Conservation (phyloP, 2,888 invertebrate genomes). For the Aphodius sticticus region DNA sequence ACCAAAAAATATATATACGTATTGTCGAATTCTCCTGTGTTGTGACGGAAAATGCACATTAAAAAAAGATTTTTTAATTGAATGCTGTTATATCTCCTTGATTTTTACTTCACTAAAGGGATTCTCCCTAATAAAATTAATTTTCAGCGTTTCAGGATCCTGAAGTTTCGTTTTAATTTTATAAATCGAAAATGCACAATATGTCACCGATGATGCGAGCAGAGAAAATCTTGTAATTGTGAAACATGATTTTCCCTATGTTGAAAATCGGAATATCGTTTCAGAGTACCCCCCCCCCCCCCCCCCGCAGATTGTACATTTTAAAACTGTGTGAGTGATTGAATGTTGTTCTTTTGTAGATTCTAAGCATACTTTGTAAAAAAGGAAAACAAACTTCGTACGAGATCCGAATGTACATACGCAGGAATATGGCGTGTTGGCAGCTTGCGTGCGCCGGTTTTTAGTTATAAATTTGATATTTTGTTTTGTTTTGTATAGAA, state of each 20-base stretch:
- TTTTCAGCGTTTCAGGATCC: no score
- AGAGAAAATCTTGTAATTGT: neutral
- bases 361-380: neutral
- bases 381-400: neutral
- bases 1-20: neutral
- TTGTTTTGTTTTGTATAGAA: neutral
- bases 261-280: neutral
- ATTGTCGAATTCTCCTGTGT: conserved; percentile 4
- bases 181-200: neutral
- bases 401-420: neutral
- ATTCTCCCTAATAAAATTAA: no score
- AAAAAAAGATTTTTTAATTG: neutral
- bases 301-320: neutral
- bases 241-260: neutral
- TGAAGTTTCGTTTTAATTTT: no score
- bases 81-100: neutral
- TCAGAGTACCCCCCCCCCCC: neutral
- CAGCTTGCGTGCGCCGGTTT: neutral
- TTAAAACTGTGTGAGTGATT: conserved; percentile 1
- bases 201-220: neutral
- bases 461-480: neutral
- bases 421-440: neutral
- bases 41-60: neutral
- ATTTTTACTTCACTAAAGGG: neutral
- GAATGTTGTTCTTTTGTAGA: conserved; percentile 4